These are phyloP conservation scores for Drosophila auraria DNA, from an alignment of 1,140 invertebrate genomes.

Conservation along the genomic window DNA sequence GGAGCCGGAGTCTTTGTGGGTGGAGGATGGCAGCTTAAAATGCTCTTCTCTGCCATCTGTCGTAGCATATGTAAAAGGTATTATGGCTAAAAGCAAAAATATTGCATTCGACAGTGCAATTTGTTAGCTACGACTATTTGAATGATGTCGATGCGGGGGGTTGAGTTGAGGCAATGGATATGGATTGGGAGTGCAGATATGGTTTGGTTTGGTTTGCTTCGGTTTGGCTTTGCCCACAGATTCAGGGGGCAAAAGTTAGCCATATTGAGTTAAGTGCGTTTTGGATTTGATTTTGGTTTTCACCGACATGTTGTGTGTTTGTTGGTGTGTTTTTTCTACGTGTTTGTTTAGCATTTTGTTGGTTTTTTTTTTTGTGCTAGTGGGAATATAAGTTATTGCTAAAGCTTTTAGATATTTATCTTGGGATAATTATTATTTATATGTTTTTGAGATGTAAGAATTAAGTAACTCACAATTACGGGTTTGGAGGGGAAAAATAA, in stretches of 20 bases:
- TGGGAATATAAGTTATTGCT: constrained; percentile 15
- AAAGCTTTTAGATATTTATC: neutral
- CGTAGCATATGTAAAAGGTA: constrained; percentile 82
- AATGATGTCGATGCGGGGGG: constrained; percentile 65
- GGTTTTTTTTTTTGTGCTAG: neutral
- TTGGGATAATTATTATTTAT: neutral
- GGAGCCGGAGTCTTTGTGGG: constrained; percentile 13
- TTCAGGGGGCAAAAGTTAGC: constrained; percentile 36
- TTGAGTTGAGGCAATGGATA: neutral
- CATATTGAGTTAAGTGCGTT: constrained; percentile 61
- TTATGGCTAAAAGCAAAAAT: constrained; percentile 84
- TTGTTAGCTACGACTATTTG: constrained; percentile 77
- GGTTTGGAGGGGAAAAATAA: no score
- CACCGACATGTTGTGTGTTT: constrained; percentile 7
- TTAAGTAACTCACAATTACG: no score
- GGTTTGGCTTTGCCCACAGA: neutral
- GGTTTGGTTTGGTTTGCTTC: neutral
- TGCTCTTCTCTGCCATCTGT: constrained; percentile 64
- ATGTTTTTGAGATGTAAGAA: no score
- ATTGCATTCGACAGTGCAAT: constrained; percentile 83
- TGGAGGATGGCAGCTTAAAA: constrained; percentile 63
- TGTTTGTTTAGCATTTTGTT: constrained; percentile 3
- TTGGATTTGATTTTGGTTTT: constrained; percentile 58
- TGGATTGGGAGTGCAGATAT: constrained; percentile 2
- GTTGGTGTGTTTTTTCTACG: neutral